Evolutionary conservation across 2,797 vertebrate species (phyloP).

Genomic region (Onychomys arenicola): DNA sequence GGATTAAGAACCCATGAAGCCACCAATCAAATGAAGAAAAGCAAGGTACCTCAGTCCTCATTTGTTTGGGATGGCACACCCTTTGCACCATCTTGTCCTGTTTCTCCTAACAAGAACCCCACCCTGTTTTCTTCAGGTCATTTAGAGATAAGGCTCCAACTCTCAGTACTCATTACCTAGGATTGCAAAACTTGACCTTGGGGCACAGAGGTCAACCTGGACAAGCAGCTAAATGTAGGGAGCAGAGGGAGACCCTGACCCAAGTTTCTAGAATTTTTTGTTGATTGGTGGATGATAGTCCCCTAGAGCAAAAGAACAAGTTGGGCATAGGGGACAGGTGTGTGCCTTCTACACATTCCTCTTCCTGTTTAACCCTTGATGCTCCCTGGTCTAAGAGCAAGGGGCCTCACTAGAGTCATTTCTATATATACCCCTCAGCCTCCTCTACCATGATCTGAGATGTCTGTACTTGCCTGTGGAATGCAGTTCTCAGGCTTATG

Average conservation of each 20-base stretch:
- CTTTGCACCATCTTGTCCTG: background rate
- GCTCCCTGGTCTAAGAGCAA: background rate
- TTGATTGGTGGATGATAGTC: background rate
- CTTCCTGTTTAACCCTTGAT: background rate
- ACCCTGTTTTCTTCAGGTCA: background rate
- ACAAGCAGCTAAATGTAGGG: background rate
- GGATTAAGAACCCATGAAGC: background rate
- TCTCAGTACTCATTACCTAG: background rate
- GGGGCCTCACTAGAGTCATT: background rate
- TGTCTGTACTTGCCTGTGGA: background rate
- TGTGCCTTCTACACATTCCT: rapidly evolving
- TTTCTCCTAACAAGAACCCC: background rate
- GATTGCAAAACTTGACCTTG: background rate
- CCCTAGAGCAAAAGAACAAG: background rate
- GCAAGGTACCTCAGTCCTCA: rapidly evolving
- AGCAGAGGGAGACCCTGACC: background rate
- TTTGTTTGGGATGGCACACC: rapidly evolving
- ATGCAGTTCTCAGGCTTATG: rapidly evolving
- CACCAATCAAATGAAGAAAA: no score
- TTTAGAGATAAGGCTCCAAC: background rate
- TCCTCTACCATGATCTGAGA: background rate
- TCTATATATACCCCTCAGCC: background rate
- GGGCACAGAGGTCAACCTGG: background rate
- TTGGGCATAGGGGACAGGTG: background rate
- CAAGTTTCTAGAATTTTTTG: background rate